A percentile compares a stretch with the other conserved stretches of the same genome.
Evolutionary conservation across 2,797 vertebrate species (phyloP).

Genomic region (Acestrorhynchus altus): DNA sequence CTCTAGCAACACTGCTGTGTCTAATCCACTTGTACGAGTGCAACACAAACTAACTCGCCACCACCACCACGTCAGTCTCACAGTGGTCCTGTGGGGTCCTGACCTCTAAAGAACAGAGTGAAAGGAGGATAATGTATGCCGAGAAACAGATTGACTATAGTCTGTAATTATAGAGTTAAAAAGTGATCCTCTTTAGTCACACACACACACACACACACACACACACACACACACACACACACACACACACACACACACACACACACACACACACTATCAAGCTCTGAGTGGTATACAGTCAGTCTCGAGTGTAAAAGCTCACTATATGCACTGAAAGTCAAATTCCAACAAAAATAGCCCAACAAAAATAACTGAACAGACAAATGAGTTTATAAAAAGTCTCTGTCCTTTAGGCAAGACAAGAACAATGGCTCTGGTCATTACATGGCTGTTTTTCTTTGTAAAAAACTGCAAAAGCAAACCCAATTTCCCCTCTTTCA

Average conservation of each 20-base stretch:
- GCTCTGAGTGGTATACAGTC: neutral
- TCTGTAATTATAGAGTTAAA: too few relatives aligned
- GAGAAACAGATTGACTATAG: too few relatives aligned
- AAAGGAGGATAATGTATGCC: too few relatives aligned
- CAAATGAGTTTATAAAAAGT: neutral
- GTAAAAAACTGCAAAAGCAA: neutral
- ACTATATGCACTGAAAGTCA: neutral
- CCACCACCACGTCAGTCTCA: too few relatives aligned
- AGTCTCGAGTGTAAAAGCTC: neutral
- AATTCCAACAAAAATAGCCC: constrained; percentile 18
- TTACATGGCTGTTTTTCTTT: neutral
- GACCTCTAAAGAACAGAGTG: too few relatives aligned
- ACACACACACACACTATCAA: neutral
- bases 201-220: too few relatives aligned
- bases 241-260: too few relatives aligned
- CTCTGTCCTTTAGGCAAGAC: constrained; percentile 8
- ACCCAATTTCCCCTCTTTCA: neutral
- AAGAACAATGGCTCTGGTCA: neutral
- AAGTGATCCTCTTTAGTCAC: too few relatives aligned
- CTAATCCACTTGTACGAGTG: too few relatives aligned
- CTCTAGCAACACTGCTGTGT: too few relatives aligned
- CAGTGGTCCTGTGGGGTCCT: too few relatives aligned
- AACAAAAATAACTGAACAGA: constrained; percentile 2
- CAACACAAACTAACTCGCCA: too few relatives aligned
- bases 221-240: neutral